phyloP scores from a whole-genome alignment of 92 coral and sea anemone species.

The Epizoanthus rinbou region DNA sequence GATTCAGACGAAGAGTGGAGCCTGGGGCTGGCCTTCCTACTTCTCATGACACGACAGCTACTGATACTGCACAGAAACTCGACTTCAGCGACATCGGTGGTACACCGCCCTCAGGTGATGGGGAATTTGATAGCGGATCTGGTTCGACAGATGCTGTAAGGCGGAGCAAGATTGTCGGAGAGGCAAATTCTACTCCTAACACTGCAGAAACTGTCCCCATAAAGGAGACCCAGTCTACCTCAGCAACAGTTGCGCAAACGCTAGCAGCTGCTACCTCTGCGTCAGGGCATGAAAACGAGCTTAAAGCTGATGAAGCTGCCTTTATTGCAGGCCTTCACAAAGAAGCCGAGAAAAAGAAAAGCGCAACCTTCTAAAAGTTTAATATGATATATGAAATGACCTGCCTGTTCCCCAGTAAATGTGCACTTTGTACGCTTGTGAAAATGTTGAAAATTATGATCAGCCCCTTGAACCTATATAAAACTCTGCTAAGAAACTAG shows the following conservation, averaged over 20 bases:
- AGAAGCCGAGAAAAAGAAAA: constrained; percentile 62
- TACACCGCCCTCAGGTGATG: constrained; percentile 66
- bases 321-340: constrained; percentile 88
- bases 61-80: constrained; percentile 5
- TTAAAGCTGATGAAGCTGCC: constrained; percentile 91
- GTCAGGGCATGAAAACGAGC: constrained; percentile 42
- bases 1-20: constrained; percentile 78
- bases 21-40: constrained; percentile 44
- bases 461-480: too few relatives aligned
- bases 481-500: too few relatives aligned
- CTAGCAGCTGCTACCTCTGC: constrained; percentile 49
- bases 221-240: neutral
- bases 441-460: too few relatives aligned
- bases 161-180: constrained; percentile 59
- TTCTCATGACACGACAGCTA: constrained; percentile 12
- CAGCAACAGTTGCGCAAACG: constrained; percentile 32
- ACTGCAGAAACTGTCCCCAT: constrained; percentile 5
- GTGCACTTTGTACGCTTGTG: too few relatives aligned
- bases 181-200: constrained; percentile 42
- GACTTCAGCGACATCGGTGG: constrained; percentile 36
- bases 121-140: constrained; percentile 70
- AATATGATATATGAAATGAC: too few relatives aligned
- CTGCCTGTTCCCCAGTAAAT: too few relatives aligned
- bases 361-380: neutral
- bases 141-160: constrained; percentile 51